Evolutionary conservation across 1,140 invertebrate species (phyloP), one percentile per base, ranked within the genome.

Genomic region (Neomicropteryx cornuta): DNA sequence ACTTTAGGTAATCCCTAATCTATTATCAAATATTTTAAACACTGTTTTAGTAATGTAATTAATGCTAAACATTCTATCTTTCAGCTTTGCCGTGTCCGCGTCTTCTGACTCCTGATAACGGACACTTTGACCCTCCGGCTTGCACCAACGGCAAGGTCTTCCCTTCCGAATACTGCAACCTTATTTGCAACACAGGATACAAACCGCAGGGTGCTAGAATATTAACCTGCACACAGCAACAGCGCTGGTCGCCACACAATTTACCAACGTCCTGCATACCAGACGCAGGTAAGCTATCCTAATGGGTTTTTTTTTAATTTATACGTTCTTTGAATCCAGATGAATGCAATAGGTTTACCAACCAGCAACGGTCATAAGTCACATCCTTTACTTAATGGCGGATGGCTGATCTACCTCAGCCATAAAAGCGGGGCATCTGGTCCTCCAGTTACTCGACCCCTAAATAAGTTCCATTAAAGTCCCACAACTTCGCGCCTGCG

Each of bases 111-210:
- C 58, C 67, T 10, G 44, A 53, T n/a, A 52, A 62, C 37, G 70
- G 70, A n/a, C 39, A 56, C 28, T 58, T 72, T 10, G 16, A 55
- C 1, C 70, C 70, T 3, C 43, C 53, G 17, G 52, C 51, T 27
- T 73, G 71, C 39, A 55, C 57, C 1, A 47, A 51, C 4, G 62
- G 60, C 2, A 52, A 60, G 24, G 61, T 48, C 1, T 52, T 51
- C 13, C 46, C 56, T 5, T 68, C 68, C 0, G 50, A 65, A 43
- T 47, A 51, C 3, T 73, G 71, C 39, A 35, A 37, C 3, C 34
- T 73, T 14, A 44, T 52, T 22, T 71, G 69, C 43, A 47, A 54
- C 14, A 38, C 41, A 18, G 69, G 69, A 5, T 66, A 53, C 42
- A 49, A 49, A 40, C 40, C 54, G 16, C 41, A 27, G 21, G 43